Base-by-base conservation (phyloP, 2,113 vertebrate species). In the Seriola aureovittata region DNA sequence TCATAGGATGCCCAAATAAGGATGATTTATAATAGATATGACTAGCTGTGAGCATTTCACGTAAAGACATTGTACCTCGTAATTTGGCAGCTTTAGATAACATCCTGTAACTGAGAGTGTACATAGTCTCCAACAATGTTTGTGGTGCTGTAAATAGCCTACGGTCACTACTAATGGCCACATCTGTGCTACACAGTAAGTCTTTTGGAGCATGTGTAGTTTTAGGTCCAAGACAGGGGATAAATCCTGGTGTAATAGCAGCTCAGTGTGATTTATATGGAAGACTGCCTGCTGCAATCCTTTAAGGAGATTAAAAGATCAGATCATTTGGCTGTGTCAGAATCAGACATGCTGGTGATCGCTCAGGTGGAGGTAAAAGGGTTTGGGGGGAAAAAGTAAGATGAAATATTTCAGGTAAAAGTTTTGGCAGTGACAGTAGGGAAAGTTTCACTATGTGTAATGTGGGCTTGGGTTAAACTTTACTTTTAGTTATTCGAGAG, bases 281-380 rank as follows among this genome's bases (percentile, higher is more conserved):
- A 75, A 54, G 75, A 80, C 42, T 21, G 74, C 48, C 38, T 71
- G 32, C 60, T 66, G 44, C 46, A 71, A 77, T 81, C 80, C 60
- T 90, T 85, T 80, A 82, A 91, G 73, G 57, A 78, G 80, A 90
- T 92, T 91, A 89, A 85, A 81, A 82, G 81, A 86, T 88, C 75
- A 77, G 57, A 85, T 87, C 54, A 75, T 86, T 74, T 68, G 65
- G 66, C 79, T 69, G 74, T 87, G 83, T 85, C 81, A 58, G 57
- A 80, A 77, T 78, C 38, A 14, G 7, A 75, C 54, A 71, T 54
- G 59, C 29, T 44, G 16, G 42, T 14, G 59, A 60, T 87, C 81
- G 21, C 79, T 91, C 88, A 81, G 81, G 55, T 87, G 65, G 25
- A 81, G 64, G 79, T 85, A 52, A 85, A 78, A 48, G n/a, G 23